Evolutionary conservation across 2,113 vertebrate genomes (phyloP).

Genomic region (Sardina pilchardus): DNA sequence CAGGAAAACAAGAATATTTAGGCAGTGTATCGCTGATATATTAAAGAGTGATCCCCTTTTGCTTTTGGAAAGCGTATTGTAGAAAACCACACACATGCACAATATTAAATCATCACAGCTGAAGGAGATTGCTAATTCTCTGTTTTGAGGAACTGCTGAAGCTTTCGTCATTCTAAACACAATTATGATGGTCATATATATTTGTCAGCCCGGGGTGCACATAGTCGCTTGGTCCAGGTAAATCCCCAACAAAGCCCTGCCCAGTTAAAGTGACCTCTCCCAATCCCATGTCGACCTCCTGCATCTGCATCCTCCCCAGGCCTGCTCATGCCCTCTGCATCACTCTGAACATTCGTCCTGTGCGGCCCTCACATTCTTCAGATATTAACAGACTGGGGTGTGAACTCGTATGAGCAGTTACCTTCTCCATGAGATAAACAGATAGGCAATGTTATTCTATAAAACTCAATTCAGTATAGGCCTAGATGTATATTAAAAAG

Average conservation of each 20-base stretch:
- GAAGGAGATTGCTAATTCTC: neutral
- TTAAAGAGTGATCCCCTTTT: neutral
- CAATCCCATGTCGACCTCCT: too few species aligned
- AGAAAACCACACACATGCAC: neutral
- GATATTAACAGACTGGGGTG: neutral
- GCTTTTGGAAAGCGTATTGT: neutral
- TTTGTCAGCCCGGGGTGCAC: conserved; percentile 2
- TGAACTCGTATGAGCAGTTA: too few species aligned
- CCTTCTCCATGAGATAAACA: too few species aligned
- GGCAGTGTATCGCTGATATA: neutral
- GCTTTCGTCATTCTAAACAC: neutral
- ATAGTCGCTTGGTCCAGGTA: neutral
- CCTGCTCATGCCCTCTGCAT: neutral
- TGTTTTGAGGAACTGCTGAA: neutral
- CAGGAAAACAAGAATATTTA: neutral
- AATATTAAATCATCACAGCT: neutral
- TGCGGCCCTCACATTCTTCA: neutral
- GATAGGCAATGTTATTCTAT: too few species aligned
- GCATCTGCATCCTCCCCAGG: neutral
- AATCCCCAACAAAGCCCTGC: conserved; percentile 11
- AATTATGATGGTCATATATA: neutral
- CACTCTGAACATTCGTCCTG: neutral
- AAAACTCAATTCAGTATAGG: too few species aligned
- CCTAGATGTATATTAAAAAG: too few species aligned
- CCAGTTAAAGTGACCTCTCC: neutral